phyloP scores from a whole-genome alignment of 2,113 vertebrate species.

The Nyctereutes procyonoides region DNA sequence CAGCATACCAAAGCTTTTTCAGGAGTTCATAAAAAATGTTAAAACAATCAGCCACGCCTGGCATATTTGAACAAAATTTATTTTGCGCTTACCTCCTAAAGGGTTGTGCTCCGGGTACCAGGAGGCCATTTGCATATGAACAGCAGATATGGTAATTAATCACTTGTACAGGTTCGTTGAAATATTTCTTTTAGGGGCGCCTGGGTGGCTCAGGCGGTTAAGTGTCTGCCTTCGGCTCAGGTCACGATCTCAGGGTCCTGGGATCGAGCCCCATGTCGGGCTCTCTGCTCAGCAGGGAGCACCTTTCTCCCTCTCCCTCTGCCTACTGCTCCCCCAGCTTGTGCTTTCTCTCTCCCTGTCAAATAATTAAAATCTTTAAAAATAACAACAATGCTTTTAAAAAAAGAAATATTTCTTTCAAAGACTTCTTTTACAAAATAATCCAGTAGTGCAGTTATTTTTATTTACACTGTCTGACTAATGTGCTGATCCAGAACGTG shows the following conservation, averaged over 20 bases:
- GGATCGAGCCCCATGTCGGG: too few species aligned
- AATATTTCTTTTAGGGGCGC: not conserved
- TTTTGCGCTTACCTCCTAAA: conserved; percentile 4
- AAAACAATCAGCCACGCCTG: not conserved
- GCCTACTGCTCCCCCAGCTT: too few species aligned
- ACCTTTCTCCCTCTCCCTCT: too few species aligned
- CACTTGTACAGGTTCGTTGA: not conserved
- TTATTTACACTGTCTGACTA: not conserved
- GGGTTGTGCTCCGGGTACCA: not conserved
- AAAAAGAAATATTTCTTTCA: not conserved
- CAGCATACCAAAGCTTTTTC: not conserved
- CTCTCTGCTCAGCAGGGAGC: too few species aligned
- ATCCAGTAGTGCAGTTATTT: not conserved
- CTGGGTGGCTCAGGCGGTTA: too few species aligned
- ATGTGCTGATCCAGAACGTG: not conserved
- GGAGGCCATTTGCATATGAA: not conserved
- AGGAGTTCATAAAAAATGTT: not conserved
- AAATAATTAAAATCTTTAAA: too few species aligned
- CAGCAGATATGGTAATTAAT: not conserved
- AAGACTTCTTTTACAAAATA: not conserved
- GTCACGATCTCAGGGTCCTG: too few species aligned
- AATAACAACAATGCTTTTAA: too few species aligned
- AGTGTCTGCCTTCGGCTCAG: too few species aligned
- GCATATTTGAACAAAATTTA: not conserved
- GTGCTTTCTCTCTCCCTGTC: too few species aligned